These are phyloP conservation scores for Odontophorus gujanensis DNA, from an alignment of 2,113 vertebrate species.

Conservation along the genomic window DNA sequence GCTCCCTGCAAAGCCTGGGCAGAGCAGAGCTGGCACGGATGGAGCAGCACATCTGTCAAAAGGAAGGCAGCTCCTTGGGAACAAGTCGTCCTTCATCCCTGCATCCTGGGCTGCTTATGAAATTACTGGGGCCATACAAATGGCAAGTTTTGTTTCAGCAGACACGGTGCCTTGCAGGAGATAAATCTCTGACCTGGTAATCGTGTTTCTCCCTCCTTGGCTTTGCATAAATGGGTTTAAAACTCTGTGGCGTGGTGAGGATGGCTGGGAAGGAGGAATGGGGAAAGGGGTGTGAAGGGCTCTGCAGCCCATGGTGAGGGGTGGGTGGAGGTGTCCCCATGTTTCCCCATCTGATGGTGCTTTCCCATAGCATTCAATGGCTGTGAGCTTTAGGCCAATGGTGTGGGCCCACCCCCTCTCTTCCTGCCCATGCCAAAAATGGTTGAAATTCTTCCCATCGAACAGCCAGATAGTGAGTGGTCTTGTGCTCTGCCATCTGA, in stretches of 20 bases:
- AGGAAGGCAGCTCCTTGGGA: background rate
- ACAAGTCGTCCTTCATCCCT: background rate
- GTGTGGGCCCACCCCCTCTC: background rate
- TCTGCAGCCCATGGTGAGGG: background rate
- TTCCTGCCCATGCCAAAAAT: background rate
- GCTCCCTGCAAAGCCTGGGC: background rate
- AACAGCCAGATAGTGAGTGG: background rate
- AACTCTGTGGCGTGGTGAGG: background rate
- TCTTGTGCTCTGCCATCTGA: background rate
- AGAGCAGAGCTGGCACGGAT: background rate
- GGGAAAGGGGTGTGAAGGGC: background rate
- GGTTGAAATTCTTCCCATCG: background rate
- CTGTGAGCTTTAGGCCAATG: background rate
- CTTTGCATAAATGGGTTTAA: background rate
- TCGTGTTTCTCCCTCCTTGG: background rate
- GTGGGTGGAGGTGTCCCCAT: background rate
- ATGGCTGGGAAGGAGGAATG: background rate
- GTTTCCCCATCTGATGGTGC: background rate
- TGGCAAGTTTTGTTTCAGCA: background rate
- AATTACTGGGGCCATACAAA: constrained; percentile 7
- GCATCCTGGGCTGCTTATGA: background rate
- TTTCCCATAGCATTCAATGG: background rate
- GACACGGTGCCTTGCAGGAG: background rate
- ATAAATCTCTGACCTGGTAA: background rate
- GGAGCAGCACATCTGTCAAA: background rate